Base-by-base conservation (phyloP, 2,113 vertebrate species). In the Semicossyphus pulcher region DNA sequence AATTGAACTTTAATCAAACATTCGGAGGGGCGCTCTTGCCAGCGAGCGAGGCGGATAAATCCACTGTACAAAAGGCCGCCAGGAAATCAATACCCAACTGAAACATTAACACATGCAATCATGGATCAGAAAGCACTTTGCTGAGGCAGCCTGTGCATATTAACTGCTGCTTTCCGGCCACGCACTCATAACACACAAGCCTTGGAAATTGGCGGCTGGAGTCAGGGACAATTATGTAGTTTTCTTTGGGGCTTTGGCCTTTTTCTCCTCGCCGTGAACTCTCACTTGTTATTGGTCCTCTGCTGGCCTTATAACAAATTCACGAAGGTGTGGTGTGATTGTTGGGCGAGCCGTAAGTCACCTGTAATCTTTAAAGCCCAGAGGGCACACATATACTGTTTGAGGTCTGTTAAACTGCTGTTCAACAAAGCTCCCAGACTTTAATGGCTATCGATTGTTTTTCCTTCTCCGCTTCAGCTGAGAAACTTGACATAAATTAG, bases 1-100 rank as follows among this genome's bases (percentile, higher is more conserved):
- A 95, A 96, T 93, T 92, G 94, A 96, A 95, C 94, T 94, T 96
- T 95, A 96, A 98, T 98, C 96, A 97, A 95, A 97, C 95, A 96
- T 95, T 96, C 93, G 92, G n/a, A 88, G 92, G 14, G 89, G 87
- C 53, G 87, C 66, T 84, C 91, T 90, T 69, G 92, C 92, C 65
- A 87, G 93, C 86, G 88, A 91, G 93, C 77, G 56, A 69, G 58
- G 84, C 80, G 87, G 93, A 94, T 94, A 94, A 95, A 97, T 94
- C 91, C 94, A 87, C 90, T 80, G 92, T 92, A 95, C 94, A 96
- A 96, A 96, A 95, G 94, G 93, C 84, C 86, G 62, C 88, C 93
- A 90, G 90, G 93, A 94, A 96, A 97, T 97, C 96, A 96, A 97
- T 96, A 96, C 93, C 93, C 93, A 89, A 87, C 95, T 95, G 95